Conservation (phyloP, 1,140 invertebrate species). For the Aphaenogaster rudis region DNA sequence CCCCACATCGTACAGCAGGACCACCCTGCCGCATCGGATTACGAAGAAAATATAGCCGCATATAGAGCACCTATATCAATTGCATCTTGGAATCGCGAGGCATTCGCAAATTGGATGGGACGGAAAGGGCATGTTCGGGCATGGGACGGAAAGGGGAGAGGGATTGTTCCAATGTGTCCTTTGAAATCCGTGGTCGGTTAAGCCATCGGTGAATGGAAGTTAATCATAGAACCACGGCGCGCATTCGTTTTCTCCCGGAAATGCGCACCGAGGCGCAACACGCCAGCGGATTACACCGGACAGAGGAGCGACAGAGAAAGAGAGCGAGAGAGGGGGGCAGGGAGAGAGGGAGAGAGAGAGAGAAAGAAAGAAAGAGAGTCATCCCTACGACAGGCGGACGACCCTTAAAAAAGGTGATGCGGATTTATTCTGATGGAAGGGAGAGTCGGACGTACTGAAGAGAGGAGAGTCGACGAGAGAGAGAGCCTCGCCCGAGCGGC, state of each 20-base stretch:
- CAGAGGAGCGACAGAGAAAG: constrained; percentile 56
- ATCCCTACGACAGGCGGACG: constrained; percentile 68
- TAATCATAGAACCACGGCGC: constrained; percentile 79
- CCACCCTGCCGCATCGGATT: constrained; percentile 46
- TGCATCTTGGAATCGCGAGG: constrained; percentile 64
- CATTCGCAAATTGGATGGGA: constrained; percentile 77
- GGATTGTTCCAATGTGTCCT: constrained; percentile 72
- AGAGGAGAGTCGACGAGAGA: constrained; percentile 52
- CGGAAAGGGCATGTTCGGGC: constrained; percentile 1
- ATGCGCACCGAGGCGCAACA: constrained; percentile 59
- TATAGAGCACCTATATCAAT: constrained; percentile 50
- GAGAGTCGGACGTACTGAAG: constrained; percentile 14
- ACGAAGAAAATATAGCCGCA: constrained; percentile 61
- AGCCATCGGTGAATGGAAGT: constrained; percentile 80
- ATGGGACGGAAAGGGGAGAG: constrained; percentile 68
- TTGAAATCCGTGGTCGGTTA: constrained; percentile 75
- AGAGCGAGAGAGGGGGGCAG: not conserved
- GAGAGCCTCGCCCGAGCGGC: constrained; percentile 56
- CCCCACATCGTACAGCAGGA: constrained; percentile 4
- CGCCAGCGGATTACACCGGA: constrained; percentile 67
- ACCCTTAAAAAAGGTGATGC: constrained; percentile 71
- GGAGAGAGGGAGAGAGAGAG: not conserved
- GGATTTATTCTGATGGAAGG: constrained; percentile 77
- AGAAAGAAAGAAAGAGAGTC: not conserved
- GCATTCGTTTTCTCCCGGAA: constrained; percentile 70